Conservation (phyloP, 23 tunicate species). For the Botrylloides violaceus region DNA sequence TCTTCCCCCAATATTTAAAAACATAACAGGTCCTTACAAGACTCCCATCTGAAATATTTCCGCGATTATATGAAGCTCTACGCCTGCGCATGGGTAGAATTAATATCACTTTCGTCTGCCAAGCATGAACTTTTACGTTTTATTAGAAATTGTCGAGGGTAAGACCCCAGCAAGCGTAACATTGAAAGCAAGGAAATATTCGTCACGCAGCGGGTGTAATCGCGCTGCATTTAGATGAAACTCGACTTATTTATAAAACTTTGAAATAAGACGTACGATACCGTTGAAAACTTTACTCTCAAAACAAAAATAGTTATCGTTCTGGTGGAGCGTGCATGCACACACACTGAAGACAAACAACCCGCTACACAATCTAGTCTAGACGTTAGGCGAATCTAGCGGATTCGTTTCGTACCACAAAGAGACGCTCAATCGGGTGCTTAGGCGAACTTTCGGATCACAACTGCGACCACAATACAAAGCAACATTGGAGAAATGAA, state of each 20-base stretch:
- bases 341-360: not conserved
- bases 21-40: too few species aligned
- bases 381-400: not conserved
- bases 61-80: too few species aligned
- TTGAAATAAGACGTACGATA: not conserved
- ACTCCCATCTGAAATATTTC: too few species aligned
- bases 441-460: too few species aligned
- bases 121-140: too few species aligned
- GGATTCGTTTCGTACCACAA: not conserved
- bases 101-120: too few species aligned
- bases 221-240: not conserved
- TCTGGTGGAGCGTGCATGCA: not conserved
- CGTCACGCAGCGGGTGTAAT: slow-evolving; percentile 2
- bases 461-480: too few species aligned
- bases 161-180: too few species aligned
- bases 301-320: not conserved
- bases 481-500: slow-evolving; percentile 3
- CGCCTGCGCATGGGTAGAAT: too few species aligned
- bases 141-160: too few species aligned
- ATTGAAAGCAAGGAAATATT: not conserved
- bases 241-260: not conserved
- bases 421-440: not conserved
- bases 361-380: not conserved
- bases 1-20: too few species aligned
- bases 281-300: not conserved